Evolutionary conservation across 2,888 invertebrate genomes (phyloP).

Genomic region (Harpagoxenus sublaevis): DNA sequence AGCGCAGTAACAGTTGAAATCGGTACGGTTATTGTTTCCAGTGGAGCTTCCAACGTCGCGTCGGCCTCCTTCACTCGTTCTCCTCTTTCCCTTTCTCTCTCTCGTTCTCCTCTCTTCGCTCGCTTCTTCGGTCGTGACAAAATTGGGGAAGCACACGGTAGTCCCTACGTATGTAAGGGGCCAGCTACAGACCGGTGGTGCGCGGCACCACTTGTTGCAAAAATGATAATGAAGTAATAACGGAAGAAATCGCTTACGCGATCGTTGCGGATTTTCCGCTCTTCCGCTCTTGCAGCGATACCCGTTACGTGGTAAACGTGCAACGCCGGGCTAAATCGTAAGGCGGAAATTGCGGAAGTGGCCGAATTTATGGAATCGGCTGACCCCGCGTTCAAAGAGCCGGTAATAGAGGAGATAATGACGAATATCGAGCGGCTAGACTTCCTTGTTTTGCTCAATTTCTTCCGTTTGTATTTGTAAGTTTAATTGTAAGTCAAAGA

Average conservation of each 20-base stretch:
- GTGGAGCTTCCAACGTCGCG: constrained; percentile 24
- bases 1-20: constrained; percentile 52
- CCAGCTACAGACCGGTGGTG: constrained; percentile 28
- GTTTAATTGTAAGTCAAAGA: background rate
- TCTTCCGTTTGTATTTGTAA: background rate
- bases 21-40: constrained; percentile 60
- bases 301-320: constrained; percentile 35
- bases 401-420: constrained; percentile 38
- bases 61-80: constrained; percentile 8
- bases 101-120: background rate
- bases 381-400: constrained; percentile 14
- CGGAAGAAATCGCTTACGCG: constrained; percentile 58
- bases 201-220: constrained; percentile 69
- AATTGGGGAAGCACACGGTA: constrained; percentile 51
- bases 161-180: constrained; percentile 29
- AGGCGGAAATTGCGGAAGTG: constrained; percentile 39
- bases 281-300: constrained; percentile 47
- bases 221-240: constrained; percentile 68
- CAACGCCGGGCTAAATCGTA: constrained; percentile 24
- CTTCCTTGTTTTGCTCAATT: background rate
- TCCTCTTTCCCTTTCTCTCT: background rate
- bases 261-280: constrained; percentile 63
- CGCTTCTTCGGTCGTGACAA: constrained; percentile 25
- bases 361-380: constrained; percentile 37
- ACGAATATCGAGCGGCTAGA: background rate